phyloP scores from a whole-genome alignment of 2,797 vertebrate genomes.

The Acestrorhynchus altus region DNA sequence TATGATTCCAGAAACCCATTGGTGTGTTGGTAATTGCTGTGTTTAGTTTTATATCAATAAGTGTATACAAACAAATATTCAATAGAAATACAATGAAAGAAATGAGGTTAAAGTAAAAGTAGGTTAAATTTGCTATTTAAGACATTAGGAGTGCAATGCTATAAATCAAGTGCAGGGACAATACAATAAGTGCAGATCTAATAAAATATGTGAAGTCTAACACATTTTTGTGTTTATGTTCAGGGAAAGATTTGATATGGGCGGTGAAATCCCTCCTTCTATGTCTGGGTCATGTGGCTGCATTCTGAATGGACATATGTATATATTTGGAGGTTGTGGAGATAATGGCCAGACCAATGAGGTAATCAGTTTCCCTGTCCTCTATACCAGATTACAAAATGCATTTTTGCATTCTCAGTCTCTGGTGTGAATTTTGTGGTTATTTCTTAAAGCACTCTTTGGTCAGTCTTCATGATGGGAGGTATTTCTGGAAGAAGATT shows the following conservation, averaged over 20 bases:
- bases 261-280: conserved; percentile 87
- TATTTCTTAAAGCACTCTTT: conserved; percentile 83
- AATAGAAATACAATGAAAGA: too few relatives aligned
- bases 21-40: too few relatives aligned
- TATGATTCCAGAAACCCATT: too few relatives aligned
- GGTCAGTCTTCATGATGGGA: conserved; percentile 85
- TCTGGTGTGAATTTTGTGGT: conserved; percentile 24
- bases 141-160: too few relatives aligned
- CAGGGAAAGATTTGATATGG: conserved; percentile 88
- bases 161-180: too few relatives aligned
- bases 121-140: too few relatives aligned
- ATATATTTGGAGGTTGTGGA: conserved; percentile 94
- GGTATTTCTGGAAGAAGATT: conserved; percentile 87
- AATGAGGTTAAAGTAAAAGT: too few relatives aligned
- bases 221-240: conserved; percentile 23
- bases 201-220: background rate
- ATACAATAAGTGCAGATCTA: too few relatives aligned
- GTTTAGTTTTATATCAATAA: too few relatives aligned
- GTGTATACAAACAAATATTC: too few relatives aligned
- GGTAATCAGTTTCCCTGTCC: conserved; percentile 66
- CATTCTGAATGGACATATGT: conserved; percentile 84
- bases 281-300: conserved; percentile 94
- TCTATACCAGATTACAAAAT: background rate
- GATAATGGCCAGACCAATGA: conserved; percentile 92
- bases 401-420: background rate